Evolutionary conservation across 2,797 vertebrate genomes (phyloP), one percentile per base, ranked within the genome.

Genomic region (Salmo trutta): DNA sequence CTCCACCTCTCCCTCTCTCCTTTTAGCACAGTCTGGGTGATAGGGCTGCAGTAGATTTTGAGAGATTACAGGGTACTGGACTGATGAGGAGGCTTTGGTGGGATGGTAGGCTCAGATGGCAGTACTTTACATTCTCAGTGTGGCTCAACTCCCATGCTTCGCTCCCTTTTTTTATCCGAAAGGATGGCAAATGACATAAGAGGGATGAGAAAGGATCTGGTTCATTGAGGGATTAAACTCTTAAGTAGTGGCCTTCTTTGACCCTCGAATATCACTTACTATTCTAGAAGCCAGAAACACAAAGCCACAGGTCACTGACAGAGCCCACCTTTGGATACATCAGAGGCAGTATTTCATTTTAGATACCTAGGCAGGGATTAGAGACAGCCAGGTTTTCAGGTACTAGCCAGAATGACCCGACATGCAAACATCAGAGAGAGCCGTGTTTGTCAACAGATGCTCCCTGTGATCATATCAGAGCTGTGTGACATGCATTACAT

Each of bases 391-490:
- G 5, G 59, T 62, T 24, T 65, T 10, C 62, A 29, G 2, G 54
- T 56, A 56, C 64, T 14, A 16, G 64, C 24, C 52, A 47, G 24
- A 36, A 41, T 52, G 36, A 24, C 12, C 51, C 16, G 65, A 76
- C 62, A 67, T 62, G 66, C 74, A 75, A 16, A 69, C 75, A 65
- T 56, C 54, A 14, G 52, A 56, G 15, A 56, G 16, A 10, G 36
- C 2, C 36, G 4, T 41, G 54, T 56, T 17, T 17, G 19, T 56
- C 14, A 15, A 15, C 12, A 54, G 3, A 54, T 54, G 52, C 15
- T 14, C 16, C 52, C 12, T 41, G 54, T 56, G n/a, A 19, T n/a
- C 5, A 17, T 41, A 41, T 41, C 8, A 47, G 41, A 47, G 53
- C 53, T 59, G 17, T 59, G 54, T 59, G 54, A 59, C 54, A 16